phyloP scores from a whole-genome alignment of 2,113 vertebrate species.

The Tympanuchus pallidicinctus region DNA sequence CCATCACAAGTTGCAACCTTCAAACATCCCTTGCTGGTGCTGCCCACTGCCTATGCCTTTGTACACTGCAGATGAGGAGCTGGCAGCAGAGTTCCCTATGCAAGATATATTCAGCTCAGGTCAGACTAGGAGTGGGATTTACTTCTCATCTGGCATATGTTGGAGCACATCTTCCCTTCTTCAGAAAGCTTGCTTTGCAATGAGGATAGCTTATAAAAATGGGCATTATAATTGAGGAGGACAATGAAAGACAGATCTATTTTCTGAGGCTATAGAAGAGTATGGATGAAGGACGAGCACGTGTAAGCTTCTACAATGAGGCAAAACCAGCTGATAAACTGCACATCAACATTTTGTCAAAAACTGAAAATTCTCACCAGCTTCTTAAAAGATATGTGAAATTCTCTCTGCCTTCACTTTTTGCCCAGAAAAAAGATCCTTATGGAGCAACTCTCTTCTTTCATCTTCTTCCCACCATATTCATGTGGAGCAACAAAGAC shows the following conservation, averaged over 20 bases:
- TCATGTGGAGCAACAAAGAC: background rate
- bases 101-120: background rate
- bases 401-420: background rate
- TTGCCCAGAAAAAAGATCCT: background rate
- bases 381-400: background rate
- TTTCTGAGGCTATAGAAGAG: background rate
- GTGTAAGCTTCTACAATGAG: background rate
- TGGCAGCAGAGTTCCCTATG: background rate
- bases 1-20: constrained; percentile 51
- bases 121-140: background rate
- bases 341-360: background rate
- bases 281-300: background rate
- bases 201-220: background rate
- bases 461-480: background rate
- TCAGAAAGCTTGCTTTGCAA: background rate
- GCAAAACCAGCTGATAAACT: background rate
- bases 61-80: background rate
- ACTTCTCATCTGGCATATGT: background rate
- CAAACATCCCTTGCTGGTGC: background rate
- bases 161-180: background rate
- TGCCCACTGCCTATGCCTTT: constrained; percentile 33
- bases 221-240: background rate
- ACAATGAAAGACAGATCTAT: background rate
- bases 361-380: background rate
- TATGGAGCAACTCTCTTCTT: background rate